A percentile compares a stretch with the other conserved stretches of the same genome.
phyloP scores from a whole-genome alignment of 2,797 vertebrate species.

The Lithobates sylvaticus region DNA sequence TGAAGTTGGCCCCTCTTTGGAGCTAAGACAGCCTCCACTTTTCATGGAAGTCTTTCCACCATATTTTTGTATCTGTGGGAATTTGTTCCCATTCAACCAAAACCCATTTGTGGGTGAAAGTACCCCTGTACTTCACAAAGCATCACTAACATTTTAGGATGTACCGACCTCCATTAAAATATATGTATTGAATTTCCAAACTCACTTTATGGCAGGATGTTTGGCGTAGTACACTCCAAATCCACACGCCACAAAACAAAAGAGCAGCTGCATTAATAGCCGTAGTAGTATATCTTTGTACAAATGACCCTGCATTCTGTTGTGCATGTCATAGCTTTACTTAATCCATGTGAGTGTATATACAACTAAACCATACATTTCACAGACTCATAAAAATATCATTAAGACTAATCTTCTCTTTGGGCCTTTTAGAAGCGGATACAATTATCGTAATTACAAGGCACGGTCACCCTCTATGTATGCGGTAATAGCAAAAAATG shows the following conservation, averaged over 20 bases:
- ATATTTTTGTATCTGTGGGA: too few relatives aligned
- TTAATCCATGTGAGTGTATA: not conserved
- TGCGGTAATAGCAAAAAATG: constrained; percentile 16
- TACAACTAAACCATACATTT: constrained; percentile 30
- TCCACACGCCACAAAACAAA: not conserved
- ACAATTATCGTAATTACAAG: constrained; percentile 52
- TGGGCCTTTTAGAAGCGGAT: constrained; percentile 25
- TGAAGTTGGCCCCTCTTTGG: too few relatives aligned
- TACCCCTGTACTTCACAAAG: too few relatives aligned
- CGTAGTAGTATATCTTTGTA: not conserved
- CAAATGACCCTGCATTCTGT: not conserved
- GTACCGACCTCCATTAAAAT: too few relatives aligned
- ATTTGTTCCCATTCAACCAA: too few relatives aligned
- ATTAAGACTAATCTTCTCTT: constrained; percentile 50
- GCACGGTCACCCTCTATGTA: constrained; percentile 26
- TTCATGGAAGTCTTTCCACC: too few relatives aligned
- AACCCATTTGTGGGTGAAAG: too few relatives aligned
- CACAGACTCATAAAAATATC: constrained; percentile 30
- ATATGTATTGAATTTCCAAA: too few relatives aligned
- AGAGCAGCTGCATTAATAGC: not conserved
- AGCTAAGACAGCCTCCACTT: too few relatives aligned
- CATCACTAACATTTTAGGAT: too few relatives aligned
- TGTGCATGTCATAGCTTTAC: not conserved
- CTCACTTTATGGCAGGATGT: too few relatives aligned
- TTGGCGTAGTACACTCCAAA: too few relatives aligned